phyloP scores from a whole-genome alignment of 2,888 invertebrate genomes.

The Clanis bilineata region DNA sequence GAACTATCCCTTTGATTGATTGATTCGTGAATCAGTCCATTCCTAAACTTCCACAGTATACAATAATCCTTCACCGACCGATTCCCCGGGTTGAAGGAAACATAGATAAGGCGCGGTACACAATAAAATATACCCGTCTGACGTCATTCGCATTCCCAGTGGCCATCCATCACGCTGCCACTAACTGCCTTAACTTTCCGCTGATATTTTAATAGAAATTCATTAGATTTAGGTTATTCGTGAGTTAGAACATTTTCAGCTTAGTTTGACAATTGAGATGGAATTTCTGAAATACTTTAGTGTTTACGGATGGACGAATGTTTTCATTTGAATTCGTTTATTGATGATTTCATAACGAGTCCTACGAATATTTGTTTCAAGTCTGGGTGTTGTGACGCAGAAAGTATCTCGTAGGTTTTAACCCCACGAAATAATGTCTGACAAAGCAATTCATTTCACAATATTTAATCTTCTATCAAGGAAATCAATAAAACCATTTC shows the following conservation, averaged over 20 bases:
- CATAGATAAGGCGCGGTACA: constrained; percentile 32
- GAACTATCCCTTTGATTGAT: constrained; percentile 36
- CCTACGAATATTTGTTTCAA: too few species aligned
- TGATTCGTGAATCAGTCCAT: constrained; percentile 30
- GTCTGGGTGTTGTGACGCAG: too few species aligned
- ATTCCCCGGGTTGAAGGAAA: constrained; percentile 28
- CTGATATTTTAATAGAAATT: constrained; percentile 38
- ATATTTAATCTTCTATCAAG: background rate
- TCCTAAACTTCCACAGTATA: constrained; percentile 28
- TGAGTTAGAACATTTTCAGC: background rate
- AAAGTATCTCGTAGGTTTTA: too few species aligned
- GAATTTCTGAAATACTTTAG: background rate
- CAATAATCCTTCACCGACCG: constrained; percentile 33
- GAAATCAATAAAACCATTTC: background rate
- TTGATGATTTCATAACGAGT: too few species aligned
- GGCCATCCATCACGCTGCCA: constrained; percentile 49
- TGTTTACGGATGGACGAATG: too few species aligned
- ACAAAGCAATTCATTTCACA: too few species aligned
- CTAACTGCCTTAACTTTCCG: constrained; percentile 40
- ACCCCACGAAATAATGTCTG: too few species aligned
- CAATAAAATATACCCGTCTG: constrained; percentile 34
- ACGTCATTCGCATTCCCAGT: constrained; percentile 42
- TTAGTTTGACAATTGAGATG: background rate
- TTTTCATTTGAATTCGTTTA: too few species aligned
- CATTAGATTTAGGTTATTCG: constrained; percentile 21